Conservation (phyloP, 2,113 vertebrate species). For the Megaleporinus macrocephalus region DNA sequence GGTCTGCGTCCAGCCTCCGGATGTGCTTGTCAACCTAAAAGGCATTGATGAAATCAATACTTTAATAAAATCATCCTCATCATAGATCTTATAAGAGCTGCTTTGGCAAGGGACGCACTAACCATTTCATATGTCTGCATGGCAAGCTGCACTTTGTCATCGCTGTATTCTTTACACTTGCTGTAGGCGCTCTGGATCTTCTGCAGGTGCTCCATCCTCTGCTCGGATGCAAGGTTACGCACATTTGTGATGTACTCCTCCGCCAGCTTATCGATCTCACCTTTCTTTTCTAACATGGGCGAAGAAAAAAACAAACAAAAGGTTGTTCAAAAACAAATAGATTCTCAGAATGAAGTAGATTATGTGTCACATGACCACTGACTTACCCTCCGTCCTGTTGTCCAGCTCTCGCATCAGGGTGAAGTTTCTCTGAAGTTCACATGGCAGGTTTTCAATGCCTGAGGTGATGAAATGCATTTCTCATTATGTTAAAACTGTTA, state of each 20-base stretch:
- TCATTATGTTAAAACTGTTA: neutral
- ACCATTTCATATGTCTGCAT: constrained; percentile 99
- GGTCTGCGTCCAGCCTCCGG: constrained; percentile 92
- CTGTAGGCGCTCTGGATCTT: constrained; percentile 93
- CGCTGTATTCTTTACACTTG: constrained; percentile 96
- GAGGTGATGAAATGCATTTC: neutral
- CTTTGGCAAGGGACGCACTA: constrained; percentile 55
- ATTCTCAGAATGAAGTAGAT: neutral
- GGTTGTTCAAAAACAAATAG: neutral
- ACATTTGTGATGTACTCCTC: constrained; percentile 90
- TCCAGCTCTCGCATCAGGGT: constrained; percentile 96
- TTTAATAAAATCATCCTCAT: neutral
- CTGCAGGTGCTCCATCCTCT: constrained; percentile 91
- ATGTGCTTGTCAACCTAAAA: constrained; percentile 97
- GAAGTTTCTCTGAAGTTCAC: constrained; percentile 95
- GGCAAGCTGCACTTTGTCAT: constrained; percentile 97
- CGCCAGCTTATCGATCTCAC: constrained; percentile 91
- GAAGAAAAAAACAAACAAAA: neutral
- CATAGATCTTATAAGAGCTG: neutral
- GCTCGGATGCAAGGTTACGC: constrained; percentile 82
- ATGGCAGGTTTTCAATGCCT: constrained; percentile 97
- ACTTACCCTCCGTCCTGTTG: constrained; percentile 91
- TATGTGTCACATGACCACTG: neutral
- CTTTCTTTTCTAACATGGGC: constrained; percentile 88
- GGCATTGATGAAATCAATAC: neutral